Percentiles rank a stretch among this genome's conserved stretches.
Conservation (phyloP, 2,888 invertebrate species). For the Latrodectus hesperus region DNA sequence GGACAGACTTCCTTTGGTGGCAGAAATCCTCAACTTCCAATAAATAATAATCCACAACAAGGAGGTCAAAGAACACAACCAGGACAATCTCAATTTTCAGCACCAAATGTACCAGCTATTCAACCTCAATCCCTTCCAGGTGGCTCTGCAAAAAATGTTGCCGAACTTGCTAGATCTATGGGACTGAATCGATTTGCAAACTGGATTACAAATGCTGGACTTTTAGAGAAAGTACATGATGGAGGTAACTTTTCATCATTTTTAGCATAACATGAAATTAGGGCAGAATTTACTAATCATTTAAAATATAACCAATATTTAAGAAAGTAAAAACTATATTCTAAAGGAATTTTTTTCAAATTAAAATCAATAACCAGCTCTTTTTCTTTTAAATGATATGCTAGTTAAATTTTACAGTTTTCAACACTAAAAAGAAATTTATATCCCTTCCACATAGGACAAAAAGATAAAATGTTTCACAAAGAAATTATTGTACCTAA, state of each 20-base stretch:
- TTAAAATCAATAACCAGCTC: no score
- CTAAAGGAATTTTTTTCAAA: no score
- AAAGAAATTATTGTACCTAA: no score
- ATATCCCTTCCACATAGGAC: no score
- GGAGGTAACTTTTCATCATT: slow-evolving; percentile 36
- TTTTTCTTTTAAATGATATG: no score
- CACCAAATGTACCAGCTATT: background rate
- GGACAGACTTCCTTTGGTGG: slow-evolving; percentile 7
- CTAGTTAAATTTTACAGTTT: no score
- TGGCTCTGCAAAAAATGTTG: slow-evolving; percentile 42
- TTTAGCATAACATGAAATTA: background rate
- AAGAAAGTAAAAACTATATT: no score
- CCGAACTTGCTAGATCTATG: slow-evolving; percentile 62
- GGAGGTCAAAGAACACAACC: slow-evolving; percentile 9
- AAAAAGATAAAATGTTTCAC: no score
- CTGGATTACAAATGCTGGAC: slow-evolving; percentile 68
- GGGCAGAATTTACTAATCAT: background rate
- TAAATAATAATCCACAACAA: background rate
- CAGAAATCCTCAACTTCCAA: background rate
- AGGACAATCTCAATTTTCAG: background rate
- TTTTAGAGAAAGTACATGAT: slow-evolving; percentile 62
- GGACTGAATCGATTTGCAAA: slow-evolving; percentile 66
- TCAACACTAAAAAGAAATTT: no score
- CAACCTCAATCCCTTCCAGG: slow-evolving; percentile 4
- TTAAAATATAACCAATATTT: no score